A percentile compares a stretch with the other conserved stretches of the same genome.
These are phyloP conservation scores for Hemicentrotus pulcherrimus DNA, from an alignment of 35 echinoderm and acorn worm genomes.

Conservation along the genomic window DNA sequence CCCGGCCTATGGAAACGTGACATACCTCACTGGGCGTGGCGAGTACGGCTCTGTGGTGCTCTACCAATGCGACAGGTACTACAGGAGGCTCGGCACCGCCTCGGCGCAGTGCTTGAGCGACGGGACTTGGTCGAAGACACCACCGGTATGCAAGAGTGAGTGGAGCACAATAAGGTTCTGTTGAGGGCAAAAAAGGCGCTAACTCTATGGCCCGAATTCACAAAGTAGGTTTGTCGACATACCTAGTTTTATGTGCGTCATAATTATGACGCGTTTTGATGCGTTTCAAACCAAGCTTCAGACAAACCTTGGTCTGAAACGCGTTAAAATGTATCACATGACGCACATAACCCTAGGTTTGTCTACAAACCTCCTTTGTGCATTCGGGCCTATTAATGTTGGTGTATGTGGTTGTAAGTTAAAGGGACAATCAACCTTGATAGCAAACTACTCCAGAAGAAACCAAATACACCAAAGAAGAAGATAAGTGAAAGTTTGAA, in stretches of 20 bases:
- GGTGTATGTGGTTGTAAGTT: not conserved
- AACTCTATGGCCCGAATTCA: no score
- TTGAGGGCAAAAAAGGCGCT: not conserved
- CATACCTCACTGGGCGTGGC: not conserved
- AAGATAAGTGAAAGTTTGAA: no score
- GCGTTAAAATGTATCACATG: no score
- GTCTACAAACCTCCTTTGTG: no score
- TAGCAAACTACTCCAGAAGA: not conserved
- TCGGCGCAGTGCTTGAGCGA: slow-evolving; percentile 22
- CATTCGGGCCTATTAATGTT: no score
- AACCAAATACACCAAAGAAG: no score
- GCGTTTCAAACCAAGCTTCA: no score
- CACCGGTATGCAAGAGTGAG: not conserved
- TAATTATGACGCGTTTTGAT: no score
- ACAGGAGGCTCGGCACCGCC: not conserved
- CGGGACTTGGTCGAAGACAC: slow-evolving; percentile 16
- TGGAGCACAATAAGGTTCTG: not conserved
- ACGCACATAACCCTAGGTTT: no score
- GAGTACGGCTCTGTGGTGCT: not conserved
- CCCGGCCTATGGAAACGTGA: not conserved
- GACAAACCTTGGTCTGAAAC: no score
- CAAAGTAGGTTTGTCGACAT: no score
- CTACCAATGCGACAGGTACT: not conserved
- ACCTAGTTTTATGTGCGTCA: no score
- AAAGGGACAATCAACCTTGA: not conserved